Conservation (phyloP, 2,113 vertebrate species). For the Pseudonaja textilis region DNA sequence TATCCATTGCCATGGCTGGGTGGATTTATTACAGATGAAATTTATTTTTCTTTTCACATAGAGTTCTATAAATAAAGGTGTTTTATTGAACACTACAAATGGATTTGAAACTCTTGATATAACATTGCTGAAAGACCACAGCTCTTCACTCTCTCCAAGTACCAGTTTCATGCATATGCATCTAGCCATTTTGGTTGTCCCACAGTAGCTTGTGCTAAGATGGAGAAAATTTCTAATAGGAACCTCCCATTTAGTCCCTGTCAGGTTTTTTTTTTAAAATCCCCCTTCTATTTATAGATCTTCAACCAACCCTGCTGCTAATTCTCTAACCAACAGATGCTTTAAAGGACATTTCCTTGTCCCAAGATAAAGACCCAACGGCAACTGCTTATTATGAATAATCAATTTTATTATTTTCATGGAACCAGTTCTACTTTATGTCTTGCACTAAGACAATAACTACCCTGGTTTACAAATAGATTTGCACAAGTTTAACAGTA, state of each 20-base stretch:
- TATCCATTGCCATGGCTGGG: background rate
- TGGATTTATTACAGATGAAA: conserved; percentile 4
- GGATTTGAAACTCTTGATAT: background rate
- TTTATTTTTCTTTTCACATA: conserved; percentile 23
- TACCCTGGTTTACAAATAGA: background rate
- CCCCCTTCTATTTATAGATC: background rate
- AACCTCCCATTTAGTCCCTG: background rate
- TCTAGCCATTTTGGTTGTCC: background rate
- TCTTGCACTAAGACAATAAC: background rate
- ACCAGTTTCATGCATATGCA: background rate
- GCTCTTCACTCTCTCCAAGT: background rate
- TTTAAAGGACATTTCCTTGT: background rate
- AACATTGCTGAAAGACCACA: background rate
- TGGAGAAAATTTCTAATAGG: background rate
- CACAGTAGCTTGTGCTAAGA: background rate
- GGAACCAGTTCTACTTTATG: background rate
- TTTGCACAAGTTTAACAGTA: background rate
- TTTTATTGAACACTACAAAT: conserved; percentile 20
- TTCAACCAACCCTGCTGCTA: background rate
- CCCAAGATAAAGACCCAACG: background rate
- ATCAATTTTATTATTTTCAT: background rate
- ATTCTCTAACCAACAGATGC: background rate
- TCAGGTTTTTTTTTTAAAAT: background rate
- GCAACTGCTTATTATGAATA: background rate
- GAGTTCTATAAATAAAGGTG: conserved; percentile 10